A percentile compares a stretch with the other conserved stretches of the same genome.
phyloP scores from a whole-genome alignment of 2,797 vertebrate genomes.

The Myiotriccus ornatus region DNA sequence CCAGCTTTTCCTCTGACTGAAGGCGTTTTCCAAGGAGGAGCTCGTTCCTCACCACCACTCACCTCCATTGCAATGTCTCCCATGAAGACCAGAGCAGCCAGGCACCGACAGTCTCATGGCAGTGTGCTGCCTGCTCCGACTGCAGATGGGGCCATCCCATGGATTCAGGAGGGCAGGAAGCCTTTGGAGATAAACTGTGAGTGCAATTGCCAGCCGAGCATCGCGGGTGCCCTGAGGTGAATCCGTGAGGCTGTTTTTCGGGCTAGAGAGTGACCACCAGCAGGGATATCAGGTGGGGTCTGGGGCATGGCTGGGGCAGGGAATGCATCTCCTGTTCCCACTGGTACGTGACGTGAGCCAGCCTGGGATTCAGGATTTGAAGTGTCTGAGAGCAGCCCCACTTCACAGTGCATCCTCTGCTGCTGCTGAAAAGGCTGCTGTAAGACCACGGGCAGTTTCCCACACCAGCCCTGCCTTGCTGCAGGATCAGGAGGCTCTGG shows the following conservation, averaged over 20 bases:
- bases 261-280: neutral
- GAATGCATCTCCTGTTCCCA: neutral
- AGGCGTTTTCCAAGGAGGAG: neutral
- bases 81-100: neutral
- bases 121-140: neutral
- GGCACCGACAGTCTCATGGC: neutral
- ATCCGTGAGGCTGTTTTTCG: neutral
- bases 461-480: neutral
- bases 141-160: neutral
- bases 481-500: neutral
- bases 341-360: neutral
- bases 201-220: neutral
- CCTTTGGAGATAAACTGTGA: neutral
- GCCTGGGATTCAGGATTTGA: neutral
- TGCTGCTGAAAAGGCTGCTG: neutral
- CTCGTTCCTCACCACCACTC: neutral
- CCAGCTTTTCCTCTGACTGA: neutral
- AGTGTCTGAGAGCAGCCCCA: neutral
- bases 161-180: neutral
- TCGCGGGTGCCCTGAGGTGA: neutral
- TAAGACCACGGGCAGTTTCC: neutral
- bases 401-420: neutral
- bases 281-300: too few relatives aligned
- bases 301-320: neutral
- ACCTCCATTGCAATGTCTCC: neutral